Base-by-base conservation (phyloP, 1,140 invertebrate species). In the Caenorhabditis latens region DNA sequence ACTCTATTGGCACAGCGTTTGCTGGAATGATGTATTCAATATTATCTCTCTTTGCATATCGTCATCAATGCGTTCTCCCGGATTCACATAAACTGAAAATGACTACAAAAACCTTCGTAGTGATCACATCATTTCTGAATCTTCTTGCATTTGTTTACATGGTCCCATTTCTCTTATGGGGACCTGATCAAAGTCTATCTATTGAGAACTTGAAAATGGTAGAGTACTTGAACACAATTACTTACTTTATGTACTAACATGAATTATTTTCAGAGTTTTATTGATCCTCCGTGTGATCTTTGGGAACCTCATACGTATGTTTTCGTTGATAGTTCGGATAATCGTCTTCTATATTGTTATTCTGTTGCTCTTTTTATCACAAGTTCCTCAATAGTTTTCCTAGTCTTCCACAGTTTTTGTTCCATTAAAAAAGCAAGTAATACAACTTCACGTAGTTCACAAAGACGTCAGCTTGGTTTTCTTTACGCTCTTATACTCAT, bases 51-150 rank as follows among this genome's bases (percentile, higher is more conserved):
- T 58, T 58, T 58, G 6, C 8, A 16, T 58, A 58, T 19, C 57
- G 57, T 58, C 57, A 58, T 58, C 57, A 58, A 58, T n/a, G 57
- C 19, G 57, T 58, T 58, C 57, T 58, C 6, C 57, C 57, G 7
- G 19, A 58, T 58, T 14, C 14, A 16, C 57, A 58, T n/a, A n/a
- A 19, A n/a, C 57, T 58, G 19, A 58, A 58, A 58, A 58, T 58
- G 57, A 7, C 14, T 16, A 58, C 14, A 11, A 58, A 14, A 6
- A 58, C 19, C 19, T n/a, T 58, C 16, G 19, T 19, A 9, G 1
- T 14, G 13, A 4, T 6, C 19, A 7, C 19, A 16, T 11, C 19
- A 19, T 58, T 58, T 19, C n/a, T 58, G 6, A 58, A 58, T n/a
- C 19, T 58, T 58, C 7, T 58, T 19, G 13, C 57, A 16, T 7